A percentile compares a stretch with the other conserved stretches of the same genome.
phyloP scores from a whole-genome alignment of 2,113 vertebrate genomes.

The Phodopus roborovskii region DNA sequence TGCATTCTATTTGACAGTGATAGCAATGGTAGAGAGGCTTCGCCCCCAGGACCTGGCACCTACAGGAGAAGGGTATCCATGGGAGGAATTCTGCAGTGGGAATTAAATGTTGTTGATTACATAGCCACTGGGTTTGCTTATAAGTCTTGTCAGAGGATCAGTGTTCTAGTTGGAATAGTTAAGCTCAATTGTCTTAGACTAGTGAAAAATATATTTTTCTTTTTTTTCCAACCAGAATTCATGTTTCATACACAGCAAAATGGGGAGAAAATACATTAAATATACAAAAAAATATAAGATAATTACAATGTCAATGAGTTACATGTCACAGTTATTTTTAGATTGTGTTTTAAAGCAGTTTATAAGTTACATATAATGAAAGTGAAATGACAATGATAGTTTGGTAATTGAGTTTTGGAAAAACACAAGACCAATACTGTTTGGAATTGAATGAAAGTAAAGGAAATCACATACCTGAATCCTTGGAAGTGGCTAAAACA shows the following conservation, averaged over 20 bases:
- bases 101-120: background rate
- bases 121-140: background rate
- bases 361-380: background rate
- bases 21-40: background rate
- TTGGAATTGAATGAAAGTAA: slow-evolving; percentile 49
- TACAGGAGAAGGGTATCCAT: background rate
- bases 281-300: background rate
- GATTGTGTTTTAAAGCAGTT: background rate
- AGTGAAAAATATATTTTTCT: background rate
- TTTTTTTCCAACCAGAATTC: background rate
- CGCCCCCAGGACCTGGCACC: background rate
- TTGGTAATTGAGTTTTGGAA: slow-evolving; percentile 39
- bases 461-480: slow-evolving; percentile 3
- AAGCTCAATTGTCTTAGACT: slow-evolving; percentile 26
- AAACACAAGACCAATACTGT: slow-evolving; percentile 1
- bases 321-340: slow-evolving; percentile 41
- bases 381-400: slow-evolving; percentile 34
- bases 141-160: slow-evolving; percentile 8
- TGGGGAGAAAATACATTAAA: background rate
- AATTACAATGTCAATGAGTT: slow-evolving; percentile 7
- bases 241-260: background rate
- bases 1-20: background rate
- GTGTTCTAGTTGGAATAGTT: background rate
- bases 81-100: background rate
- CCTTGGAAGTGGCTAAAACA: slow-evolving; percentile 4